These are phyloP conservation scores for Hyperoodon ampullatus DNA, from an alignment of 2,113 vertebrate species.

Conservation along the genomic window DNA sequence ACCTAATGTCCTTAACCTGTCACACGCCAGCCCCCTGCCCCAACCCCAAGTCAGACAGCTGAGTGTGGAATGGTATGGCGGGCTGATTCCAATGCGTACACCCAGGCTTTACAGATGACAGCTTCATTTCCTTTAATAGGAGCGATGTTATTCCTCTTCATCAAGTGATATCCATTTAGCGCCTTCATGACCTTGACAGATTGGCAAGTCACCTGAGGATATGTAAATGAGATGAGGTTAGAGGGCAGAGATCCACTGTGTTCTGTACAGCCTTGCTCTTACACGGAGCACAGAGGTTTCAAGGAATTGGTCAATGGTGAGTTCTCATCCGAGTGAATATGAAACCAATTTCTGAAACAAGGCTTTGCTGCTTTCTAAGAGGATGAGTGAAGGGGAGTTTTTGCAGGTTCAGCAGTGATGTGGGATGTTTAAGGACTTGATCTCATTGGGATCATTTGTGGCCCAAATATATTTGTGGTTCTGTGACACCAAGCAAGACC, in stretches of 20 bases:
- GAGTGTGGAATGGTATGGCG: accelerated
- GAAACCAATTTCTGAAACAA: neutral
- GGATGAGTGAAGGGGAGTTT: neutral
- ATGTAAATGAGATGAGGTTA: too few species aligned
- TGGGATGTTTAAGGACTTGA: neutral
- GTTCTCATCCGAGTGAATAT: neutral
- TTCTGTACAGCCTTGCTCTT: neutral
- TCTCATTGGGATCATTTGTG: neutral
- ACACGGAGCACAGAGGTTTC: accelerated
- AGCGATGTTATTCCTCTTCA: neutral
- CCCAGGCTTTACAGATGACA: neutral
- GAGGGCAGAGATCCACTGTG: neutral
- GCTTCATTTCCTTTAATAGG: neutral
- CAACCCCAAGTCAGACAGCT: too few species aligned
- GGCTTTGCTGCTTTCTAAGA: neutral
- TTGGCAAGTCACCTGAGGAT: neutral
- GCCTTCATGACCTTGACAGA: neutral
- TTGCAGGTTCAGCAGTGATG: neutral
- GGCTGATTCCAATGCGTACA: accelerated
- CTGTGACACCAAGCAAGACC: neutral
- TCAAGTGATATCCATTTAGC: too few species aligned
- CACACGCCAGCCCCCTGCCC: too few species aligned
- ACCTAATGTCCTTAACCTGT: accelerated
- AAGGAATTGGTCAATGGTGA: neutral
- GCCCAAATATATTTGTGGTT: neutral